Conservation (phyloP, 2,888 invertebrate genomes). For the Melinopterus prodromus region DNA sequence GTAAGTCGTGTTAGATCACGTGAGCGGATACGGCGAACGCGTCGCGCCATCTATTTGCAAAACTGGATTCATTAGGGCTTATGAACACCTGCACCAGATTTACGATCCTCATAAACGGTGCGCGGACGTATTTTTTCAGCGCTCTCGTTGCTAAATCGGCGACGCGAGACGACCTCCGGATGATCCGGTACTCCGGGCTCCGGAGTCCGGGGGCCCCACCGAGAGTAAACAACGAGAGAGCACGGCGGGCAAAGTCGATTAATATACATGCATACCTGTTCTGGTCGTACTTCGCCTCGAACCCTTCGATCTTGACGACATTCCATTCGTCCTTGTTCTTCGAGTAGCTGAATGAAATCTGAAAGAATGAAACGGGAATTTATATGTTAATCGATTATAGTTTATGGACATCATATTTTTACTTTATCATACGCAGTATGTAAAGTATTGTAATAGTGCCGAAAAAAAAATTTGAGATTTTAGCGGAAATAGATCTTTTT, state of each 20-base stretch:
- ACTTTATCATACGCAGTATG: no score
- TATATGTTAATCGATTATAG: neutral
- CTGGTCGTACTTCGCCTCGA: conserved; percentile 80
- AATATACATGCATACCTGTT: conserved; percentile 70
- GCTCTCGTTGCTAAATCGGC: neutral
- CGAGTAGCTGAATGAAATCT: conserved; percentile 89
- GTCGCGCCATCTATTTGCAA: conserved; percentile 4
- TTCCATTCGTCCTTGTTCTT: conserved; percentile 84
- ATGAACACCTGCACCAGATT: conserved; percentile 27
- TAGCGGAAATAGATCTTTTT: no score
- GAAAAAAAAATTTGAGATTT: no score
- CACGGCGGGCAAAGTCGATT: neutral
- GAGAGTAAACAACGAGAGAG: conserved; percentile 5
- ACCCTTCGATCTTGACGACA: conserved; percentile 85
- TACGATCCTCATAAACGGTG: conserved; percentile 17
- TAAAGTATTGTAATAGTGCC: no score
- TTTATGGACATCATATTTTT: no score
- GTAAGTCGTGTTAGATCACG: no score
- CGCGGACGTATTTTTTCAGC: conserved; percentile 11
- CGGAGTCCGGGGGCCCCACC: neutral
- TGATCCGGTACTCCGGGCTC: neutral
- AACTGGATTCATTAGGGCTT: neutral
- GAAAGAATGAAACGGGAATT: conserved; percentile 51
- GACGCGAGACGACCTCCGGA: neutral
- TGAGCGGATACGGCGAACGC: neutral